Percentiles rank a stretch among this genome's conserved stretches.
phyloP scores from a whole-genome alignment of 2,113 vertebrate species.

The Tachysurus fulvidraco region DNA sequence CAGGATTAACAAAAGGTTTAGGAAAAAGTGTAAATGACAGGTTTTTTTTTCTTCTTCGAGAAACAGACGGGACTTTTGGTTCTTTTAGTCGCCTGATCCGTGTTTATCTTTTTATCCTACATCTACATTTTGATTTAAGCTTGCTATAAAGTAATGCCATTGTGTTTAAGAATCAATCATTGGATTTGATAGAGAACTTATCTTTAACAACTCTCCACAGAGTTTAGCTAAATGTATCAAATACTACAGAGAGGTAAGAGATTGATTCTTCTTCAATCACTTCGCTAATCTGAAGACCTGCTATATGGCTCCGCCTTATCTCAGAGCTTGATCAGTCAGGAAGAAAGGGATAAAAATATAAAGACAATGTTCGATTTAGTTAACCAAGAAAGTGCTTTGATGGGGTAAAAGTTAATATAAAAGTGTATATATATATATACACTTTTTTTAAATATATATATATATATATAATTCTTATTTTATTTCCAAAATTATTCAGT shows the following conservation, averaged over 20 bases:
- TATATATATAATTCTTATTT: not conserved
- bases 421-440: too few species aligned
- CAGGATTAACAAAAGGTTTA: conserved; percentile 50
- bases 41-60: not conserved
- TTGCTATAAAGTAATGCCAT: conserved; percentile 20
- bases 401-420: not conserved
- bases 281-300: conserved; percentile 26
- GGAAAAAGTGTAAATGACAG: conserved; percentile 47
- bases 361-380: not conserved
- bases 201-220: conserved; percentile 44
- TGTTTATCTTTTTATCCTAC: conserved; percentile 23
- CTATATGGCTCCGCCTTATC: conserved; percentile 21
- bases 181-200: conserved; percentile 26
- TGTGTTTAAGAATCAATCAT: conserved; percentile 28
- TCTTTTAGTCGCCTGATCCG: conserved; percentile 13
- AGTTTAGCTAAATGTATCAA: conserved; percentile 32
- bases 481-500: not conserved
- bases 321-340: not conserved
- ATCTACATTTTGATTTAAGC: conserved; percentile 38
- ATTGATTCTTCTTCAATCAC: conserved; percentile 25
- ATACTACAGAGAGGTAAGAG: conserved; percentile 26
- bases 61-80: not conserved
- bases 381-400: not conserved
- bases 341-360: not conserved
- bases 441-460: too few species aligned